Evolutionary conservation across 2,797 vertebrate species (phyloP).

Genomic region (Amblyraja radiata): DNA sequence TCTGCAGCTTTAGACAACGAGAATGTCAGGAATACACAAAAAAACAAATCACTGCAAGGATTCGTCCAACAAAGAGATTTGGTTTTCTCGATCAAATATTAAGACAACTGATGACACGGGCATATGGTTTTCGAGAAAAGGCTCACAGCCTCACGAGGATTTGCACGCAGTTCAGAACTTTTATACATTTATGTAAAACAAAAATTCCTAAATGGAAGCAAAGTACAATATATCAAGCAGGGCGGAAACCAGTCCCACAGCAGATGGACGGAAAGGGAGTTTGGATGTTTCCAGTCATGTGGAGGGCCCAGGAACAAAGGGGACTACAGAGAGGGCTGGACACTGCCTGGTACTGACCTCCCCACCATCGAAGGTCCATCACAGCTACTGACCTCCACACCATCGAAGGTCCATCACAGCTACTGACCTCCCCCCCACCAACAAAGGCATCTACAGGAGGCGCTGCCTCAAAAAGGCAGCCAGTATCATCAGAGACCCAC

Average conservation of each 20-base stretch:
- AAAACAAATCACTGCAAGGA: not conserved
- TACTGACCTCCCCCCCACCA: too few species aligned
- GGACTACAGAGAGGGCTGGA: too few species aligned
- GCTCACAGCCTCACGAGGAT: not conserved
- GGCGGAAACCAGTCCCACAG: not conserved
- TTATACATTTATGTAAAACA: not conserved
- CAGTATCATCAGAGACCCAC: too few species aligned
- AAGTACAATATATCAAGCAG: not conserved
- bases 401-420: too few species aligned
- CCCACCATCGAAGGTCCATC: too few species aligned
- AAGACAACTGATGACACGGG: not conserved
- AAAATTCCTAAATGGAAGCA: not conserved
- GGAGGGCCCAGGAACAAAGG: too few species aligned
- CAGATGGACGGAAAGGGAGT: not conserved
- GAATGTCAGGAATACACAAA: not conserved
- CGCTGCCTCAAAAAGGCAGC: too few species aligned
- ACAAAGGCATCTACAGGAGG: too few species aligned
- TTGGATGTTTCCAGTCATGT: too few species aligned
- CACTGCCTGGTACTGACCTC: too few species aligned
- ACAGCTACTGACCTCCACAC: too few species aligned
- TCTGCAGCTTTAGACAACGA: not conserved
- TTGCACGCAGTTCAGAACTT: not conserved
- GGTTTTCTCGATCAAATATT: not conserved
- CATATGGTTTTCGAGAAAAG: not conserved
- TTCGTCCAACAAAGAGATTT: not conserved